Conservation (phyloP, 2,113 vertebrate genomes). For the Corapipo altera region DNA sequence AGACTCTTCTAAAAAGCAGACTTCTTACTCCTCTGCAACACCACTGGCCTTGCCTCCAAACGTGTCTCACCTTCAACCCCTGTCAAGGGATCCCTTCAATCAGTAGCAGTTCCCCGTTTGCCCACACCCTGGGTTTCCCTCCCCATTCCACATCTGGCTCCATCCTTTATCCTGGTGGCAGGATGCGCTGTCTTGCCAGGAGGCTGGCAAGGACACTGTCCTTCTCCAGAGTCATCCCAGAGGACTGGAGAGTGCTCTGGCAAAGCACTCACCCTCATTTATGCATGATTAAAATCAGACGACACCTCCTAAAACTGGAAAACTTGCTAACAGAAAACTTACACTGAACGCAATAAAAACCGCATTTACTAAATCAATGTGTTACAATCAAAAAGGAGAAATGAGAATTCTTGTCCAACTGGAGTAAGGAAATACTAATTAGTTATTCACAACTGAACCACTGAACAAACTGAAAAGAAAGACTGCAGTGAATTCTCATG, state of each 20-base stretch:
- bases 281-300: background rate
- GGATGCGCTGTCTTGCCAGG: background rate
- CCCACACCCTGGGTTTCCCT: background rate
- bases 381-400: background rate
- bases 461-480: background rate
- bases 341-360: background rate
- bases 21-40: background rate
- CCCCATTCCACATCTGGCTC: accelerated
- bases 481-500: background rate
- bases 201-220: background rate
- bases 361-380: background rate
- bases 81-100: background rate
- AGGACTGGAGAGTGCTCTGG: background rate
- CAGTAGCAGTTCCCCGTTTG: accelerated
- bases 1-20: background rate
- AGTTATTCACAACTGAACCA: background rate
- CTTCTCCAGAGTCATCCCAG: background rate
- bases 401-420: background rate
- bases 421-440: background rate
- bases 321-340: background rate
- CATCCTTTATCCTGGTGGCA: accelerated
- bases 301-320: background rate
- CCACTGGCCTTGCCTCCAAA: background rate
- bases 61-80: background rate
- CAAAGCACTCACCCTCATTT: background rate